Conservation (phyloP, 2,113 vertebrate species). For the Galbula dea region DNA sequence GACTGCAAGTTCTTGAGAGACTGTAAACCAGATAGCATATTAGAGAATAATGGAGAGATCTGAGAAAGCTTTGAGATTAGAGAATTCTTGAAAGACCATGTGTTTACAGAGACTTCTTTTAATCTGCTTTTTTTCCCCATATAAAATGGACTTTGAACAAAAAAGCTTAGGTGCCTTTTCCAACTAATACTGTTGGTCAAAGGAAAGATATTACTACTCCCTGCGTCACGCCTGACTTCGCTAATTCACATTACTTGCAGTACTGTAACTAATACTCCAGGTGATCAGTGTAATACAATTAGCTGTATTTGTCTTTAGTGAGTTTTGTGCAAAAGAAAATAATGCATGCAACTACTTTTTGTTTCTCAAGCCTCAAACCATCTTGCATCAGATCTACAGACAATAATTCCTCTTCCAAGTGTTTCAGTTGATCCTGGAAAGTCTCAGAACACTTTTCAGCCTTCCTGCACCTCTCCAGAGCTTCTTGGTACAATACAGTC, state of each 20-base stretch:
- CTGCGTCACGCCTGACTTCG: background rate
- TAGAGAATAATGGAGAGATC: background rate
- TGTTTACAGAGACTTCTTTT: background rate
- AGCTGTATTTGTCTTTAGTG: background rate
- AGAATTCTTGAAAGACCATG: background rate
- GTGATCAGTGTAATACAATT: background rate
- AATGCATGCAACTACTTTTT: conserved; percentile 75
- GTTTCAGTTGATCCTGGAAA: conserved; percentile 73
- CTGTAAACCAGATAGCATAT: background rate
- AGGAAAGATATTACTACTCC: background rate
- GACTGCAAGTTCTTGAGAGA: background rate
- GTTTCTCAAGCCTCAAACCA: conserved; percentile 75
- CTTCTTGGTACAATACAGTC: conserved; percentile 67
- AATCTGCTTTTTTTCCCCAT: background rate
- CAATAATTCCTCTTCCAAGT: conserved; percentile 79
- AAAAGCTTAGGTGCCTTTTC: background rate
- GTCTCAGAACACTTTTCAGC: conserved; percentile 77
- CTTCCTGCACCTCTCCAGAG: conserved; percentile 73
- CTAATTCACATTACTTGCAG: background rate
- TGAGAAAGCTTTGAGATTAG: background rate
- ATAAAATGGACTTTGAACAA: background rate
- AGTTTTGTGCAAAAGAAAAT: background rate
- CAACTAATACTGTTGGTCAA: background rate
- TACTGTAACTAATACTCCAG: background rate
- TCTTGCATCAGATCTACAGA: conserved; percentile 75